Base-by-base conservation (phyloP, 2,888 invertebrate species). In the Venustoraphidia nigricollis region DNA sequence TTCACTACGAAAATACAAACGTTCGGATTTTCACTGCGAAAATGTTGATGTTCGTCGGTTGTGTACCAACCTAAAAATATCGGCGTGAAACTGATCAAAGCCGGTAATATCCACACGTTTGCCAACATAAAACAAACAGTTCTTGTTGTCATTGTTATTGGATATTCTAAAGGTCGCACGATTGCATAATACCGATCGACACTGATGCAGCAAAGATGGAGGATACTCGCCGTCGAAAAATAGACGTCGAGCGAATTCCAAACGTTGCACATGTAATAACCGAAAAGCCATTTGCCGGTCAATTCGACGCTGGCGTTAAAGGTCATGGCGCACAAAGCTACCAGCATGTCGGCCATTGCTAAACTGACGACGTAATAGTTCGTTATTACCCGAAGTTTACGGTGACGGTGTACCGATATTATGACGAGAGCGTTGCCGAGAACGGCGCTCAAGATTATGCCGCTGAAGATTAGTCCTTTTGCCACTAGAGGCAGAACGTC, bases 291-390 rank as follows among this genome's bases (percentile, higher is more conserved):
- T 58, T 70, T 73, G 42, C 89, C 81, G 38, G 85, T 83, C 45
- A 87, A 68, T 14, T 45, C 87, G n/a, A 89, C 82, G 59, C 85
- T 87, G 36, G 90, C 89, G 67, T 91, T 91, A 66, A 91, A 91
- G 51, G 89, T 88, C 91, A 91, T 91, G 56, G 90, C 91, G 62
- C 90, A 87, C 49, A 90, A 68, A 0, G 93, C 93, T 43, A 95
- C 93, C 53, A 94, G 71, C 71, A 94, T 84, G 62, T 95, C 95
- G 38, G 95, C 94, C 59, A 92, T 83, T 2, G 95, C 95, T 51
- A 95, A 68, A 46, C 91, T 92, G 57, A 95, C 94, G 55, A 95
- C 91, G 74, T 94, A 95, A 66, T 91, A 93, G 68, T 95, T 95
- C 45, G 94, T 94, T 61, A 92, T 86, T 53, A 90, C 88, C 43